These are phyloP conservation scores for Pectinophora gossypiella DNA, from an alignment of 1,140 invertebrate species.

Conservation along the genomic window DNA sequence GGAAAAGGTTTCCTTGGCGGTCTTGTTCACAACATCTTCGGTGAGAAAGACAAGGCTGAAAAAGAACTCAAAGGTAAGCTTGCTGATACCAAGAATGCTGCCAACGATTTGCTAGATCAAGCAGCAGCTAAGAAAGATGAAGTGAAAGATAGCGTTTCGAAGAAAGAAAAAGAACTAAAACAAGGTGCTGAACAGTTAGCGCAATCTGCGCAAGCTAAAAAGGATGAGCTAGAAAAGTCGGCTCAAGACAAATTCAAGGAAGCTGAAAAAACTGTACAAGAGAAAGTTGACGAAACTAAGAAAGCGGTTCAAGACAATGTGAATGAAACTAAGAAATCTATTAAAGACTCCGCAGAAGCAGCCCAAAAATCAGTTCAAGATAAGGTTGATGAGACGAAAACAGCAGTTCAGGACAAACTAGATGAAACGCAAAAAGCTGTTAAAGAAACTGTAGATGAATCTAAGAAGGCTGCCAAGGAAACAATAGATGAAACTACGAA, in stretches of 20 bases:
- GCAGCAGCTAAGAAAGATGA: conserved; percentile 45
- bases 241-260: conserved; percentile 16
- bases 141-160: conserved; percentile 37
- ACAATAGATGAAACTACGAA: not conserved
- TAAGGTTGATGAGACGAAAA: conserved; percentile 20
- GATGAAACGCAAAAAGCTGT: not conserved
- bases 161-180: conserved; percentile 49
- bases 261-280: conserved; percentile 19
- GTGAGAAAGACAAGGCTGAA: conserved; percentile 64
- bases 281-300: conserved; percentile 25
- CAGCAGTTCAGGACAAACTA: not conserved
- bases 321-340: conserved; percentile 15
- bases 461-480: not conserved
- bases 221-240: conserved; percentile 8
- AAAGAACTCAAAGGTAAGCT: conserved; percentile 53
- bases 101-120: conserved; percentile 41
- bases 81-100: conserved; percentile 45
- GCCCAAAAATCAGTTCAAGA: conserved; percentile 14
- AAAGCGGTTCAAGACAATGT: conserved; percentile 20
- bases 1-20: conserved; percentile 62
- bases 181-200: conserved; percentile 34
- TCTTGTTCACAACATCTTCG: conserved; percentile 59
- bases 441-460: no score
- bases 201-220: conserved; percentile 21
- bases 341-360: conserved; percentile 18